Percentiles rank a stretch among this genome's conserved stretches.
These are phyloP conservation scores for Periophthalmus modestus DNA, from an alignment of 2,113 vertebrate genomes.

Conservation along the genomic window DNA sequence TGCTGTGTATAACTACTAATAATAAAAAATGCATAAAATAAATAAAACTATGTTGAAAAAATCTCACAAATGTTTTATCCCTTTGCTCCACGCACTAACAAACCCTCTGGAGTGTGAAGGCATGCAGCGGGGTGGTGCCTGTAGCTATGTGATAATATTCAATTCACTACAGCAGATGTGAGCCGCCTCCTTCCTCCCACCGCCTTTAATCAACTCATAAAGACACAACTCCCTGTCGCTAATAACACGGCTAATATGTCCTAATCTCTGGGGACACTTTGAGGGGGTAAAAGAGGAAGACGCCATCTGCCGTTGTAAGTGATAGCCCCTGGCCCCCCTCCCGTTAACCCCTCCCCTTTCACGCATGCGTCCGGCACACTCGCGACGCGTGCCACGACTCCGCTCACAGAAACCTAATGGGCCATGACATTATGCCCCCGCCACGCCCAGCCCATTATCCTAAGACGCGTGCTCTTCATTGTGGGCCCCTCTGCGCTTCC, in stretches of 20 bases:
- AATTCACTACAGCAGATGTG: conserved; percentile 52
- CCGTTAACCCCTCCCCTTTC: conserved; percentile 20
- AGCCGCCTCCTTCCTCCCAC: conserved; percentile 43
- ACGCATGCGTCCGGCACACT: conserved; percentile 52
- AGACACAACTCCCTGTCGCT: conserved; percentile 46
- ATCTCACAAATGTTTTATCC: no score
- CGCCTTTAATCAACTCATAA: conserved; percentile 49
- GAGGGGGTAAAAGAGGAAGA: conserved; percentile 34
- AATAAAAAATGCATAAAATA: no score
- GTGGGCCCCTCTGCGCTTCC: conserved; percentile 46
- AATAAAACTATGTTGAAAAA: no score
- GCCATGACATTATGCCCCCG: conserved; percentile 52
- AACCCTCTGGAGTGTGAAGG: conserved; percentile 12
- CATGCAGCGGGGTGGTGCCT: conserved; percentile 7
- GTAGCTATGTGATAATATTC: background rate
- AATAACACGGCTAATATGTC: conserved; percentile 56
- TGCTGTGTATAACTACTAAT: no score
- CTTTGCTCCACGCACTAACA: background rate
- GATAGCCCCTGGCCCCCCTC: conserved; percentile 46
- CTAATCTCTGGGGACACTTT: conserved; percentile 58
- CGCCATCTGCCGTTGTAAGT: conserved; percentile 73
- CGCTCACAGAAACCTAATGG: conserved; percentile 71
- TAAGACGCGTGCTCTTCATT: conserved; percentile 64
- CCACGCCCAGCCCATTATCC: conserved; percentile 39
- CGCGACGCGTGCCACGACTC: conserved; percentile 50